Conservation (phyloP, 2,113 vertebrate species). For the Antennarius striatus region DNA sequence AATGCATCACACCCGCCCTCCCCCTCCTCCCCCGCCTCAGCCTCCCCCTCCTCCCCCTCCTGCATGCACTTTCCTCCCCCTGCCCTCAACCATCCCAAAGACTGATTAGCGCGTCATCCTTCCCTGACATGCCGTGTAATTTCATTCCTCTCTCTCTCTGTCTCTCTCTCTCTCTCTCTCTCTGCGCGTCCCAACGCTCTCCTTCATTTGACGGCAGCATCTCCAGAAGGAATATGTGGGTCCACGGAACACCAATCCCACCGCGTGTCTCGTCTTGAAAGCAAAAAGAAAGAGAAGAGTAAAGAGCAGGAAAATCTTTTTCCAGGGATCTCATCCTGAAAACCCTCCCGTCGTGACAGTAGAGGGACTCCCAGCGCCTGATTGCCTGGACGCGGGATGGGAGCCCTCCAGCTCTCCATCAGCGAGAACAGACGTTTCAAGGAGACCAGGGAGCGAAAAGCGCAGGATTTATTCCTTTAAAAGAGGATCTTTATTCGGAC, state of each 20-base stretch:
- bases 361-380: constrained; percentile 2
- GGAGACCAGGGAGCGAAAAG: not conserved
- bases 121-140: constrained; percentile 25
- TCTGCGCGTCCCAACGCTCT: too few species aligned
- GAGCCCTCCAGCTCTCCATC: constrained; percentile 11
- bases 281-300: not conserved
- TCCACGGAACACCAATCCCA: not conserved
- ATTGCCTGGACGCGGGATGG: constrained; percentile 10
- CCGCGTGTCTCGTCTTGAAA: not conserved
- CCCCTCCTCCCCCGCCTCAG: not conserved
- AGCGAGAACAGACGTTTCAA: not conserved
- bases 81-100: constrained; percentile 30
- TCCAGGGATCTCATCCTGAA: not conserved
- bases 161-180: too few species aligned
- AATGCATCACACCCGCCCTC: constrained; percentile 5
- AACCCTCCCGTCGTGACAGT: constrained; percentile 1
- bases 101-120: constrained; percentile 34
- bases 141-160: not conserved
- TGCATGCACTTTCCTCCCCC: constrained; percentile 19
- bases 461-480: not conserved
- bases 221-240: constrained; percentile 6
- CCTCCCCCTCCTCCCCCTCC: constrained; percentile 11
- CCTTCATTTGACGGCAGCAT: not conserved
- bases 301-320: not conserved
- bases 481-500: not conserved